A percentile compares a stretch with the other conserved stretches of the same genome.
Evolutionary conservation across 2,113 vertebrate genomes (phyloP).

Genomic region (Seriola dumerili): DNA sequence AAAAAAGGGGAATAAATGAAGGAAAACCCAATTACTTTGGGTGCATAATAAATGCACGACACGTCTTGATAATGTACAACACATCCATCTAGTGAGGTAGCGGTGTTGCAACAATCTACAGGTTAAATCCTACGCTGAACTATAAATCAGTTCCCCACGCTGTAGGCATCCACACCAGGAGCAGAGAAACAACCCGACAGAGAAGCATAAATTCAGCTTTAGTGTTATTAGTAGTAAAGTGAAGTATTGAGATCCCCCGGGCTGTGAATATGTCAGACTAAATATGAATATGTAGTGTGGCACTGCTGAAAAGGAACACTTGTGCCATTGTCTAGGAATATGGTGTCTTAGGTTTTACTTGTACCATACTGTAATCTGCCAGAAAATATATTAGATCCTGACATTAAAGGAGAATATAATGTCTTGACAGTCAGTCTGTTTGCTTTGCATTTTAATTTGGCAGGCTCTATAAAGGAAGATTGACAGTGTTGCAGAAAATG

Average conservation of each 20-base stretch:
- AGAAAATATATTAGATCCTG: conserved; percentile 10
- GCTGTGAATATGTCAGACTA: conserved; percentile 55
- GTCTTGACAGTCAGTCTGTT: conserved; percentile 30
- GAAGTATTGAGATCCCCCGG: conserved; percentile 50
- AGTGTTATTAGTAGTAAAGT: conserved; percentile 57
- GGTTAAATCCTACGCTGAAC: conserved; percentile 46
- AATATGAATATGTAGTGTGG: conserved; percentile 18
- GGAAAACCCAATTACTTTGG: conserved; percentile 45
- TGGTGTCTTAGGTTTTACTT: conserved; percentile 6
- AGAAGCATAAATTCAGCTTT: conserved; percentile 60
- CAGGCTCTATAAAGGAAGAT: conserved; percentile 39
- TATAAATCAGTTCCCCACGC: conserved; percentile 60
- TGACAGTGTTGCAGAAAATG: conserved; percentile 12
- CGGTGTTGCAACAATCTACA: neutral
- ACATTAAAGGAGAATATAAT: conserved; percentile 16
- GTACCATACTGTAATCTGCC: neutral
- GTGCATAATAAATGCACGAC: conserved; percentile 20
- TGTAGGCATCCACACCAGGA: conserved; percentile 26
- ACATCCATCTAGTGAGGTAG: conserved; percentile 40
- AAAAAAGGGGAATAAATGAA: neutral
- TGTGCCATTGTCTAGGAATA: neutral
- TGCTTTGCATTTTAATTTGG: conserved; percentile 60
- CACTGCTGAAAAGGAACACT: conserved; percentile 8
- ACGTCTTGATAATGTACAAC: conserved; percentile 32
- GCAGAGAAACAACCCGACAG: conserved; percentile 40